Conservation (phyloP, 2,888 invertebrate genomes). For the Plagiodera versicolora region DNA sequence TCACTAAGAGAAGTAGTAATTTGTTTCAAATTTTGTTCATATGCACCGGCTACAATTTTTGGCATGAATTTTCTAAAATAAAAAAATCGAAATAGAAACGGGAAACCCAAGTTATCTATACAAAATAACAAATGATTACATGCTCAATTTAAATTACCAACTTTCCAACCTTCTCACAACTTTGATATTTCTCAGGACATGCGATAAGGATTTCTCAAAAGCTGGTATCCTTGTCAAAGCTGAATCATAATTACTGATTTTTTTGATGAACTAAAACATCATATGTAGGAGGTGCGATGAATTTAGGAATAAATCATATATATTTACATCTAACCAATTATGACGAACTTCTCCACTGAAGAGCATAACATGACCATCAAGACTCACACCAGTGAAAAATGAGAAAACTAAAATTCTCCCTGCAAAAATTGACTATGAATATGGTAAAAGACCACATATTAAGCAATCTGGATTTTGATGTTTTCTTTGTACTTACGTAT, state of each 20-base stretch:
- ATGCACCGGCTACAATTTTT: slow-evolving; percentile 82
- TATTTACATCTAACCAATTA: slow-evolving; percentile 88
- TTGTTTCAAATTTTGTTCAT: slow-evolving; percentile 80
- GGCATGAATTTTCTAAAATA: slow-evolving; percentile 84
- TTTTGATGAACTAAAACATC: slow-evolving; percentile 73
- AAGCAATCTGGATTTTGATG: too few relatives aligned
- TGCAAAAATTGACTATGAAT: slow-evolving; percentile 49
- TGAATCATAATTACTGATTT: slow-evolving; percentile 74
- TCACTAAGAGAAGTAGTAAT: slow-evolving; percentile 85
- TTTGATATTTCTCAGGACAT: slow-evolving; percentile 79
- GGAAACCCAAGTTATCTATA: background rate
- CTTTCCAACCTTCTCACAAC: slow-evolving; percentile 72
- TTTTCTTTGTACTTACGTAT: too few relatives aligned
- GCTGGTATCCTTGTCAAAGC: slow-evolving; percentile 75
- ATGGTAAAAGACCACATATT: background rate
- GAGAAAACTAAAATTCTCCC: slow-evolving; percentile 83
- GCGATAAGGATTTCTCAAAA: slow-evolving; percentile 83
- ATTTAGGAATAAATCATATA: too few relatives aligned
- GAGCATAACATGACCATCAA: slow-evolving; percentile 87
- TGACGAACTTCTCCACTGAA: slow-evolving; percentile 91
- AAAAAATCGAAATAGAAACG: slow-evolving; percentile 5
- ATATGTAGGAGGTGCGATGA: too few relatives aligned
- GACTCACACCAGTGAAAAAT: slow-evolving; percentile 86
- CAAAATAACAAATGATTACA: slow-evolving; percentile 12
- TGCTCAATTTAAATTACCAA: background rate